phyloP scores from a whole-genome alignment of 2,888 invertebrate genomes.

The Dilophus febrilis region DNA sequence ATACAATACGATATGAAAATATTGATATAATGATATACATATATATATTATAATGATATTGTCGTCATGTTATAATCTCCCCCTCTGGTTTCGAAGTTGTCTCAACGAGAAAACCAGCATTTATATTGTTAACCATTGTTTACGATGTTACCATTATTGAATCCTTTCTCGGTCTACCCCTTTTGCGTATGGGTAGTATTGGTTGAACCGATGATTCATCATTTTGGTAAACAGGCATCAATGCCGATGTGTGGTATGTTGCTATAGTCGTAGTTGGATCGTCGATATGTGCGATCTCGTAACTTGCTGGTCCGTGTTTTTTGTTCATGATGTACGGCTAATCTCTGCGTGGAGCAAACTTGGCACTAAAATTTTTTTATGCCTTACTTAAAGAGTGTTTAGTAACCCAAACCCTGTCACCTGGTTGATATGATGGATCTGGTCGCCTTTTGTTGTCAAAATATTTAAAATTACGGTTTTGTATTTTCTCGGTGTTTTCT shows the following conservation, averaged over 20 bases:
- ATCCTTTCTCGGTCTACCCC: too few relatives aligned
- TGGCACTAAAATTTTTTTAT: conserved; percentile 11
- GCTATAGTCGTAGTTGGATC: too few relatives aligned
- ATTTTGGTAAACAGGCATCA: neutral
- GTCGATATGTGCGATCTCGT: conserved; percentile 1
- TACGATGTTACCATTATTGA: too few relatives aligned
- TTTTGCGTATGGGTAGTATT: neutral
- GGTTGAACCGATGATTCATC: neutral
- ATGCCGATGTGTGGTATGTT: too few relatives aligned
- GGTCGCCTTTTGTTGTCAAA: conserved; percentile 11
- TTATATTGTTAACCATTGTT: too few relatives aligned
- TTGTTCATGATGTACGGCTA: conserved; percentile 16
- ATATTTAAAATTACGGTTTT: conserved; percentile 11
- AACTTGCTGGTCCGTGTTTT: conserved; percentile 11
- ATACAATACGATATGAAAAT: too few relatives aligned
- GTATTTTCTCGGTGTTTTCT: conserved; percentile 10
- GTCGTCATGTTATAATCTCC: too few relatives aligned
- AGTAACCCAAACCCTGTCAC: conserved; percentile 14
- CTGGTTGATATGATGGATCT: conserved; percentile 12
- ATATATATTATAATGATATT: too few relatives aligned
- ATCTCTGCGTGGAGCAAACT: conserved; percentile 18
- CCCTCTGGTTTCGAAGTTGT: too few relatives aligned
- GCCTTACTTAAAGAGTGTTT: conserved; percentile 14
- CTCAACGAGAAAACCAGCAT: too few relatives aligned
- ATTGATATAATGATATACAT: too few relatives aligned